These are phyloP conservation scores for Balearica regulorum DNA, from an alignment of 2,797 vertebrate species.

Conservation along the genomic window DNA sequence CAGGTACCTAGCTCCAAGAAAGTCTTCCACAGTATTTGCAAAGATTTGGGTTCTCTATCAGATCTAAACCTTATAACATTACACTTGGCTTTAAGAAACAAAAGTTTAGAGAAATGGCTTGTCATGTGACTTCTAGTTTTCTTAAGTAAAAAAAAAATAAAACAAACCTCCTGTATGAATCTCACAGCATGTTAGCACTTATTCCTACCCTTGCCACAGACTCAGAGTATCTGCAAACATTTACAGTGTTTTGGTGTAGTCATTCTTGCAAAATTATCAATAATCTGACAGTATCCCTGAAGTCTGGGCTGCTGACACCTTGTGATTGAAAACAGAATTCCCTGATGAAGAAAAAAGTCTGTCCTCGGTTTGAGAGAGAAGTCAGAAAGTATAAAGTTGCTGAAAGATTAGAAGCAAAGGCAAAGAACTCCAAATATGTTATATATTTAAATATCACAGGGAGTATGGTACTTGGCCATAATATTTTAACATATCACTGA, in stretches of 20 bases:
- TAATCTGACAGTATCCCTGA: constrained; percentile 23
- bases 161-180: neutral
- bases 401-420: constrained; percentile 50
- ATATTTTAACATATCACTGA: neutral
- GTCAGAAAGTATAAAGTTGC: constrained; percentile 32
- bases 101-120: neutral
- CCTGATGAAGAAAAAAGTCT: neutral
- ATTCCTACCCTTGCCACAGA: neutral
- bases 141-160: neutral
- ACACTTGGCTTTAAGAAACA: neutral
- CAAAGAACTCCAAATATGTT: constrained; percentile 14
- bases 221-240: constrained; percentile 20
- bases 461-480: neutral
- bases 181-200: neutral
- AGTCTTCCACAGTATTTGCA: neutral
- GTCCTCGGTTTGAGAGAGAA: neutral
- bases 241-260: constrained; percentile 9
- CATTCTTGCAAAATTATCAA: constrained; percentile 34
- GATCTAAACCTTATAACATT: neutral
- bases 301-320: constrained; percentile 51
- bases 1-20: neutral
- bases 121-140: neutral
- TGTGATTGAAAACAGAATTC: constrained; percentile 56
- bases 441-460: neutral
- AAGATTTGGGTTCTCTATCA: neutral